A percentile compares a stretch with the other conserved stretches of the same genome.
These are phyloP conservation scores for Schlechtendalia chinensis DNA, from an alignment of 1,140 invertebrate genomes.

Conservation along the genomic window DNA sequence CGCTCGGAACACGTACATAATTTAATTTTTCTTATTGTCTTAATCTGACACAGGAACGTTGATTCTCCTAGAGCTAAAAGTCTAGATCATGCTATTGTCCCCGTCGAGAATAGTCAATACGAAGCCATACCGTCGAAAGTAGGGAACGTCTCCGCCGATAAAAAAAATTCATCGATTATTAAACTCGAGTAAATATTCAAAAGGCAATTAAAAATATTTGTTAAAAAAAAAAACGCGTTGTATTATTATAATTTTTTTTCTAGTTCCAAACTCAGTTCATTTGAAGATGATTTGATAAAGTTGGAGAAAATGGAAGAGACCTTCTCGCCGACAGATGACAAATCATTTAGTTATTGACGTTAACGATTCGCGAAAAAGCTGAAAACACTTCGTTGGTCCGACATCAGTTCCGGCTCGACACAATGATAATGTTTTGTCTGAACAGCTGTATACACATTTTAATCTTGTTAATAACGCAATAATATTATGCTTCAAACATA, in stretches of 20 bases:
- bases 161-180: background rate
- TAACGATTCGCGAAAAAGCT: background rate
- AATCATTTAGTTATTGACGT: conserved; percentile 1
- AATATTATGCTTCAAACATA: background rate
- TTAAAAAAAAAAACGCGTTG: too few relatives aligned
- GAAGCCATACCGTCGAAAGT: background rate
- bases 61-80: background rate
- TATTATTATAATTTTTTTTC: background rate
- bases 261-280: background rate
- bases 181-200: background rate
- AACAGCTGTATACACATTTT: background rate
- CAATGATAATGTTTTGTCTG: background rate
- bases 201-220: background rate
- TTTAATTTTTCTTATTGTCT: too few relatives aligned
- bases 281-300: conserved; percentile 10
- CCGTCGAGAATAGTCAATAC: background rate
- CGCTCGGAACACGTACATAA: too few relatives aligned
- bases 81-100: too few relatives aligned
- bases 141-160: background rate
- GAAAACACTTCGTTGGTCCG: background rate
- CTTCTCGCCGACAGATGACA: background rate
- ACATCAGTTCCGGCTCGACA: background rate
- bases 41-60: background rate
- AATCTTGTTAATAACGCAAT: conserved; percentile 1
- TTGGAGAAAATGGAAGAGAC: background rate